Evolutionary conservation across 2,888 invertebrate genomes (phyloP), one percentile per base, ranked within the genome.

Genomic region (Stenolophus ochropezus): DNA sequence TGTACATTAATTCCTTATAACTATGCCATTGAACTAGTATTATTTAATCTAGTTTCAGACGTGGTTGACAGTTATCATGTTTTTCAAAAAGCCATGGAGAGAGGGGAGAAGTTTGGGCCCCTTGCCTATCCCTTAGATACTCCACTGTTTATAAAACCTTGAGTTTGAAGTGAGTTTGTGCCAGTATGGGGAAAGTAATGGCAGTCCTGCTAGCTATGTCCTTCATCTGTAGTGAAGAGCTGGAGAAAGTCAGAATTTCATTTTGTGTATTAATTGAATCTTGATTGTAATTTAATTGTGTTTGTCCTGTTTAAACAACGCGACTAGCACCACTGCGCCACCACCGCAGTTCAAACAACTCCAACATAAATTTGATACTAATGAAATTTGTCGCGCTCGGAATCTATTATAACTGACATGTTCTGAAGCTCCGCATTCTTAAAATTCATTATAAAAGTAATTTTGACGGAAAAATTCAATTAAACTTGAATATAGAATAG

Each of bases 281-380:
- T 74, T 81, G 81, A 81, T 81, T 81, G 73, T 81, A 81, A 81
- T 81, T 74, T 71, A 80, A 80, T 80, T 73, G 74, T 74, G 58
- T 81, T 81, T 81, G 81, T 71, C 20, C 69, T 69, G 65, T 27
- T 79, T 71, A 58, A 79, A 71, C 51, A 79, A 79, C 71, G 71
- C 33, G 33, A 42, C 75, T 51, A 25, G 53, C n/a, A n/a, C n/a
- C n/a, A n/a, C n/a, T n/a, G n/a, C 56, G 27, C 53, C 75, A 53
- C n/a, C 11, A 75, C 51, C 75, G 73, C 73, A 73, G 73, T 49
- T 73, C 73, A 73, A 73, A 73, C 73, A 73, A 49, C 49, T 73
- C 73, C 73, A 49, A 73, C 73, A 73, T 73, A 53, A 71, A 79
- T 79, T 79, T 79, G 79, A 79, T 79, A 71, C 79, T 79, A 79